Conservation (phyloP, 1,140 invertebrate species). For the Mizuhopecten yessoensis region DNA sequence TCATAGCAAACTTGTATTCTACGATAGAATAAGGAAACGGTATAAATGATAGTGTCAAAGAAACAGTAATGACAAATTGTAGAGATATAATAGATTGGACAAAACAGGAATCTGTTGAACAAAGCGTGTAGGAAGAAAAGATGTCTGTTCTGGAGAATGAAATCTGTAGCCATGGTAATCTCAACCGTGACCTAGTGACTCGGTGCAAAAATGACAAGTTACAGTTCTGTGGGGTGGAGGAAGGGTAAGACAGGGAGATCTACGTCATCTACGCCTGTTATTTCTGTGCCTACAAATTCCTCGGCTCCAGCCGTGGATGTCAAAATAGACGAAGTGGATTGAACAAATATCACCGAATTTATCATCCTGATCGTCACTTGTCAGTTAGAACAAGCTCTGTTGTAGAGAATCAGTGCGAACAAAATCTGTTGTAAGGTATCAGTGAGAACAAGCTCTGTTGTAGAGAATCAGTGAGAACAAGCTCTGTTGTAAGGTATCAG, state of each 20-base stretch:
- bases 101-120: background rate
- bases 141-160: background rate
- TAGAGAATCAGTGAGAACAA: too few species aligned
- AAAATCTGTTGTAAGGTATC: too few species aligned
- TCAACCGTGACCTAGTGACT: background rate
- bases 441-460: too few species aligned
- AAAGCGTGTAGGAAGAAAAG: background rate
- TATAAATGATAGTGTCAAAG: background rate
- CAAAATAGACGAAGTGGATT: slow-evolving; percentile 6
- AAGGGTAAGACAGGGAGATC: background rate
- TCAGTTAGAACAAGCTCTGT: too few species aligned
- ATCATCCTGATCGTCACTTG: background rate
- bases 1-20: background rate
- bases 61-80: background rate
- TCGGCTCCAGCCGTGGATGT: background rate
- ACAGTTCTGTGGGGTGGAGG: background rate
- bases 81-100: background rate
- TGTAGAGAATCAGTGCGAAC: too few species aligned
- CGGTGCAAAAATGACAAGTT: background rate
- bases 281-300: background rate
- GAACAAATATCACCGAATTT: background rate
- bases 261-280: background rate
- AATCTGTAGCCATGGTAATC: background rate
- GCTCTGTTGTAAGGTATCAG: too few species aligned
- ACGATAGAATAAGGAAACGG: background rate